Percentiles rank a stretch among this genome's conserved stretches.
These are phyloP conservation scores for Apocrypta bakeri DNA, from an alignment of 1,140 invertebrate genomes.

Conservation along the genomic window DNA sequence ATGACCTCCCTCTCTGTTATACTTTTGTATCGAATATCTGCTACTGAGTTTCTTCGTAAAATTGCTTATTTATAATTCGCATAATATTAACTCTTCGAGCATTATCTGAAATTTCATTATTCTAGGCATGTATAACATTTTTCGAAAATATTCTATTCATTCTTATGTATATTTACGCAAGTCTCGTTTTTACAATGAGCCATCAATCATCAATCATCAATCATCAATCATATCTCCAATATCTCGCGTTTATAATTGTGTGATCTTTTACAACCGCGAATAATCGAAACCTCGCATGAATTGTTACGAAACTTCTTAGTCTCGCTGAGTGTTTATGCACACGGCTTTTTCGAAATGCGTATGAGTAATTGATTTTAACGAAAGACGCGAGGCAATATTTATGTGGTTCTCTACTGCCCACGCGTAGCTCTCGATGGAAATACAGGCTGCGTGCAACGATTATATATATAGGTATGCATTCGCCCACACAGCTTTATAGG, in stretches of 20 bases:
- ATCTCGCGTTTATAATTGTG: background rate
- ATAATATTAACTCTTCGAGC: too few species aligned
- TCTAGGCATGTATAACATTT: too few species aligned
- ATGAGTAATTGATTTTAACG: constrained; percentile 43
- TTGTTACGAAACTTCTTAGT: too few species aligned
- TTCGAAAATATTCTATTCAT: background rate
- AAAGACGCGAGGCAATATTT: background rate
- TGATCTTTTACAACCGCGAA: background rate
- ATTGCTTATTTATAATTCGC: background rate
- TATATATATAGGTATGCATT: background rate
- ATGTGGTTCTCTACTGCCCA: constrained; percentile 29
- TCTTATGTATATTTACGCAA: background rate
- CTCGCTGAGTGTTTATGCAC: too few species aligned
- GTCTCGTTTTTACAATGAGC: background rate
- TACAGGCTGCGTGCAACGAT: background rate
- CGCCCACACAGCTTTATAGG: too few species aligned
- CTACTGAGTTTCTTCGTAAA: background rate
- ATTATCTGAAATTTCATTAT: too few species aligned
- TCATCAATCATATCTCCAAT: background rate
- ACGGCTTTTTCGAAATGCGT: background rate
- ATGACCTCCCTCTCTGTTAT: background rate
- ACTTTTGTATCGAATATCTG: background rate
- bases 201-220: too few species aligned
- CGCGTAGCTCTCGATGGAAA: constrained; percentile 11
- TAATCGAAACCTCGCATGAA: background rate